A percentile compares a stretch with the other conserved stretches of the same genome.
Evolutionary conservation across 2,797 vertebrate genomes (phyloP).

Genomic region (Podarcis siculus): DNA sequence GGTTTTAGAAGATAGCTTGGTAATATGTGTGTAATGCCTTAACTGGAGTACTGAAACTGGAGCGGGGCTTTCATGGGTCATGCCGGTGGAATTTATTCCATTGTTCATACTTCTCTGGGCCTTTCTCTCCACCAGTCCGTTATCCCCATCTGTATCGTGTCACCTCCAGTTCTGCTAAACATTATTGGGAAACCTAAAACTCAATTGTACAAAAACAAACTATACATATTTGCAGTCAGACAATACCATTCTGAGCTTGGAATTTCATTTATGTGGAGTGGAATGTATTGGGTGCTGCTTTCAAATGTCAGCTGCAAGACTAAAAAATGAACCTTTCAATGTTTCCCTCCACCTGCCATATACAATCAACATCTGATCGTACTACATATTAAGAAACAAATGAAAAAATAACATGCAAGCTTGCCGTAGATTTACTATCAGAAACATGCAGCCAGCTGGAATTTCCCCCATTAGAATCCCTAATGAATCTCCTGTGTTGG

Average conservation of each 20-base stretch:
- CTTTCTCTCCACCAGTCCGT: background rate
- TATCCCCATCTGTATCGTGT: background rate
- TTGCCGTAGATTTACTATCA: background rate
- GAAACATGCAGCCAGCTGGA: background rate
- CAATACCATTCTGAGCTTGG: background rate
- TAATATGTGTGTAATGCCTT: background rate
- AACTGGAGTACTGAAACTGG: background rate
- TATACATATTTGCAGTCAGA: background rate
- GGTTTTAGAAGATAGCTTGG: background rate
- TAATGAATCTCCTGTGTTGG: conserved; percentile 13
- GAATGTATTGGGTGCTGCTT: background rate
- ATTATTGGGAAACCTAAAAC: background rate
- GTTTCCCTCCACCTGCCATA: background rate
- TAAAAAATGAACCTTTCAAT: background rate
- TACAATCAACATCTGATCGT: background rate
- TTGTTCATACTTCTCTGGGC: background rate
- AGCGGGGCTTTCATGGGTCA: background rate
- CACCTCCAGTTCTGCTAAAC: background rate
- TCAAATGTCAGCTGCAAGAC: background rate
- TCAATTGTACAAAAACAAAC: background rate
- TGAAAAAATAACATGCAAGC: background rate
- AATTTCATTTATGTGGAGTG: background rate
- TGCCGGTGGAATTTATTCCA: no score
- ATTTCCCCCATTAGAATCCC: background rate
- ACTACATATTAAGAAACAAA: background rate